phyloP scores from a whole-genome alignment of 2,113 vertebrate species.

The Lanius collurio region DNA sequence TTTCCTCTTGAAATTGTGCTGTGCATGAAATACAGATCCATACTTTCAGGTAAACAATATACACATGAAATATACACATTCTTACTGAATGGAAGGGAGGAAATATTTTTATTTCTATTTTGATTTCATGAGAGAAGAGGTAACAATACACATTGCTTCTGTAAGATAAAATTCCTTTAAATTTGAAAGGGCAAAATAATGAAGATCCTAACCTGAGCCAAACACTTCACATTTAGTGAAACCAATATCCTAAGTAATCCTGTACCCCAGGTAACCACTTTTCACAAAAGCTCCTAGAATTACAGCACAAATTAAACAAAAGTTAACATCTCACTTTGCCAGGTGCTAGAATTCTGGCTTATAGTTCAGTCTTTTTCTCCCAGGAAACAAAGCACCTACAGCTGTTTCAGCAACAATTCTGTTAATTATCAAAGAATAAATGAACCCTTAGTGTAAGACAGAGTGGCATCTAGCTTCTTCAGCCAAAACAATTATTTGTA shows the following conservation, averaged over 20 bases:
- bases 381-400: not conserved
- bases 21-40: not conserved
- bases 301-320: not conserved
- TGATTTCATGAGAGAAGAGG: not conserved
- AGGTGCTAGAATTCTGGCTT: not conserved
- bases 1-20: not conserved
- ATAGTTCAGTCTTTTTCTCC: not conserved
- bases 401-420: not conserved
- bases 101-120: not conserved
- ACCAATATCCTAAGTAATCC: not conserved
- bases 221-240: not conserved
- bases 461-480: not conserved
- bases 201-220: not conserved
- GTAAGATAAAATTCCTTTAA: not conserved
- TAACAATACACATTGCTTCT: not conserved
- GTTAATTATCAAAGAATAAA: slow-evolving; percentile 4
- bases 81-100: not conserved
- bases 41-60: not conserved
- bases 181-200: not conserved
- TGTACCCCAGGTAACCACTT: not conserved
- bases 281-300: not conserved
- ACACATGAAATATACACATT: not conserved
- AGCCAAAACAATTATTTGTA: not conserved
- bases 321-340: not conserved
- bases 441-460: not conserved